Base-by-base conservation (phyloP, 2,888 invertebrate species). In the Caenorhabditis sp. region DNA sequence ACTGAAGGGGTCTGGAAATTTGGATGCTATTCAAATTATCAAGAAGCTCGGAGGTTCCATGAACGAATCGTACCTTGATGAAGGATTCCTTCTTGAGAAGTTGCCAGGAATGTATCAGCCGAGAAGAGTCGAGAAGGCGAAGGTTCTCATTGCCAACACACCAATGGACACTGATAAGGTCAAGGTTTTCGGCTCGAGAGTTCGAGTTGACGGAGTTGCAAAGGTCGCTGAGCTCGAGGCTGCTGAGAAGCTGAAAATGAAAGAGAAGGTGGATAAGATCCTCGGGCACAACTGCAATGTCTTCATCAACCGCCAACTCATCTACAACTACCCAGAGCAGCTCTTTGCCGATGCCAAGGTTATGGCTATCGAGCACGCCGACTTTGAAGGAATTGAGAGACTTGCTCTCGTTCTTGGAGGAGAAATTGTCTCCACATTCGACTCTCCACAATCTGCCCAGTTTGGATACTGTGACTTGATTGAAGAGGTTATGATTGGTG, bases 281-380 rank as follows among this genome's bases (percentile, higher is more conserved):
- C 90, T 98, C 55, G 93, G 93, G 81, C 96, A 99, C 90, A 94
- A 95, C 83, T 94, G 94, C 91, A 99, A 95, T 91, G 98, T 99
- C 0, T 99, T 99, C 90, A 96, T 99, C 89, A 99, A 99, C 91
- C 93, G 95, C 82, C 99, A 99, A 90, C 91, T 99, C 83, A 99
- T 99, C 90, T 99, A 99, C 92, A 99, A 99, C 91, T 99, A 99
- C 90, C 99, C 99, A 0, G 99, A 99, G 90, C 99, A 99, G 90
- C 91, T 99, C 85, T 99, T 99, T 90, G 96, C 98, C 39, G 99
- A 99, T 91, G 95, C 95, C 46, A 94, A 95, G 52, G 83, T 88
- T 8, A 99, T 99, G 98, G 97, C 99, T 1, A 99, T 99, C 85
- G 99, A 99, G 89, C 99, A 99, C 90, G 99, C 99, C 2, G 99